These are phyloP conservation scores for Dasyurus viverrinus DNA, from an alignment of 2,113 vertebrate species.

Conservation along the genomic window DNA sequence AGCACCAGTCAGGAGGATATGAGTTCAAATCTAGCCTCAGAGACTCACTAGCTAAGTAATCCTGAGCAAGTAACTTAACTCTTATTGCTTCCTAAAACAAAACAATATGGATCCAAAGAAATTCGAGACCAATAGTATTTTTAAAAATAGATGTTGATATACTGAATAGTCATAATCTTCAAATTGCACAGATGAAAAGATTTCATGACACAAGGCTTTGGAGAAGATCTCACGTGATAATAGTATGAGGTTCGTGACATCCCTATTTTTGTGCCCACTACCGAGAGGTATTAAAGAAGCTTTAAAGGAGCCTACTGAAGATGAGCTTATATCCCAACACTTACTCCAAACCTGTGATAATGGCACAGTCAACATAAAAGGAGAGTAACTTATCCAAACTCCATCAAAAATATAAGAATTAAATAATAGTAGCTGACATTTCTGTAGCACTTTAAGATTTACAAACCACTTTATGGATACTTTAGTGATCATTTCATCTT, in stretches of 20 bases:
- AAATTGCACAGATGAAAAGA: neutral
- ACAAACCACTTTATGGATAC: rapidly evolving
- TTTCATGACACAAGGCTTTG: neutral
- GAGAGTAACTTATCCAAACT: neutral
- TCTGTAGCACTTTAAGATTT: neutral
- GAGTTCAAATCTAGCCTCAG: neutral
- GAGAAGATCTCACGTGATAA: neutral
- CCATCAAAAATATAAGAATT: neutral
- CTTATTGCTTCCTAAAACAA: rapidly evolving
- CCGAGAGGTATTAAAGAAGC: neutral
- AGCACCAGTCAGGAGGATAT: neutral
- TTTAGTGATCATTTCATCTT: neutral
- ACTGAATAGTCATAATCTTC: neutral
- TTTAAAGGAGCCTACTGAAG: neutral
- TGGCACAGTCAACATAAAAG: neutral
- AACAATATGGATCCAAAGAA: neutral
- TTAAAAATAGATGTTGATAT: neutral
- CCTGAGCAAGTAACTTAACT: rapidly evolving
- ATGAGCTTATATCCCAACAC: neutral
- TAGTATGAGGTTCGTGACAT: neutral
- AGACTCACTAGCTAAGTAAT: neutral
- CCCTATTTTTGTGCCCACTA: neutral
- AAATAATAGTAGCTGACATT: neutral
- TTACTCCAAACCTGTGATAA: neutral
- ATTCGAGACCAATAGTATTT: neutral